Evolutionary conservation across 2,113 vertebrate genomes (phyloP).

Genomic region (Laticauda colubrina): DNA sequence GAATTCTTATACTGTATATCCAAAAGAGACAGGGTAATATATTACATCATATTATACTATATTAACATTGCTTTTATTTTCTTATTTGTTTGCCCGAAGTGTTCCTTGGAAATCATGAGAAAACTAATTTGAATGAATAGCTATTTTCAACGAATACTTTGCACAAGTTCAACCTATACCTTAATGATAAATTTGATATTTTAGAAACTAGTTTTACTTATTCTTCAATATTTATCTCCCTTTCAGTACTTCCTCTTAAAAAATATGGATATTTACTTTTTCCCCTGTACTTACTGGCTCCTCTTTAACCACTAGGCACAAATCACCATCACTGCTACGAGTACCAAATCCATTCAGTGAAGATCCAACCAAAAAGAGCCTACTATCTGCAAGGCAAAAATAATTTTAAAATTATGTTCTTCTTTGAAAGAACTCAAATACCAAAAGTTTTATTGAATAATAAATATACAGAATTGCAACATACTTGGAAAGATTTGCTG

Average conservation of each 20-base stretch:
- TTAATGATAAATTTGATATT: background rate
- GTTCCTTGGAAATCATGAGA: background rate
- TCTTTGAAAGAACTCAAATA: background rate
- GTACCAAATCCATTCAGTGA: conserved; percentile 92
- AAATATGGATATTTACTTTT: background rate
- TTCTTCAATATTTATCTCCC: background rate
- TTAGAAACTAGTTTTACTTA: background rate
- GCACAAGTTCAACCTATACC: background rate
- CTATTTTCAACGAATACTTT: background rate
- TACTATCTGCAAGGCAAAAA: conserved; percentile 69
- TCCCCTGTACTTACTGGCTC: conserved; percentile 76
- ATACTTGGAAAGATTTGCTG: conserved; percentile 81
- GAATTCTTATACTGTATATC: background rate
- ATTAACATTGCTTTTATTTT: background rate
- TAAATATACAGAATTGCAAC: conserved; percentile 50
- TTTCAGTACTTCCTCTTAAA: background rate
- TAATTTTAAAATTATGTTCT: conserved; percentile 1
- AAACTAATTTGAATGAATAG: background rate
- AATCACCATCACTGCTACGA: conserved; percentile 89
- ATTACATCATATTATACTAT: background rate
- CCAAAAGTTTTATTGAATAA: fast-evolving
- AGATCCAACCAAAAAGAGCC: conserved; percentile 90
- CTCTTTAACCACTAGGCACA: conserved; percentile 86
- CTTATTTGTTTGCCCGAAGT: background rate
- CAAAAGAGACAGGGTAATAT: background rate